Evolutionary conservation across 2,888 invertebrate genomes (phyloP).

Genomic region (Microplitis deprimator): DNA sequence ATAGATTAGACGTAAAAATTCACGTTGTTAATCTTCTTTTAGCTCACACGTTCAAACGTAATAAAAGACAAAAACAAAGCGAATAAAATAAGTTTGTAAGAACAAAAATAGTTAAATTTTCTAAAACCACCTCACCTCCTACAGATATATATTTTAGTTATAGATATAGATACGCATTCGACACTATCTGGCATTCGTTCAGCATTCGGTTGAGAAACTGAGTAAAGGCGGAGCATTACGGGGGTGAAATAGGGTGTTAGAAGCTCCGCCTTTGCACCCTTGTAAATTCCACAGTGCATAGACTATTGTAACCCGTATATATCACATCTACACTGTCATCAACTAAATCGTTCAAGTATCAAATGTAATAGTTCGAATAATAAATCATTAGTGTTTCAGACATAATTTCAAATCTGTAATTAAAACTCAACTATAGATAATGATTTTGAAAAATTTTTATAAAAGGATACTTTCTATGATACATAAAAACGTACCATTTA

Average conservation of each 20-base stretch:
- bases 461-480: too few species aligned
- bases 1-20: constrained; percentile 1
- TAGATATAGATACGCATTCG: constrained; percentile 3
- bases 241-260: constrained; percentile 56
- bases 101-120: constrained; percentile 7
- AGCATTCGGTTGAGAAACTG: constrained; percentile 46
- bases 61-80: neutral
- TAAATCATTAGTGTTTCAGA: neutral
- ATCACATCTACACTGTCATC: constrained; percentile 15
- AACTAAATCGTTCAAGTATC: neutral
- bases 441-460: too few species aligned
- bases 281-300: constrained; percentile 11
- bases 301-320: constrained; percentile 9
- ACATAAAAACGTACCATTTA: too few species aligned
- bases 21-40: constrained; percentile 4
- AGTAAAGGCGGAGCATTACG: constrained; percentile 58
- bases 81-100: constrained; percentile 13
- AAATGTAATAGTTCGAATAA: neutral
- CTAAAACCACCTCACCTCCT: neutral
- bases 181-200: constrained; percentile 48
- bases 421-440: too few species aligned
- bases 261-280: constrained; percentile 58
- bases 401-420: neutral
- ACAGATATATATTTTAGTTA: neutral
- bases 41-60: neutral